Conservation (phyloP, 2,797 vertebrate species). For the Picus viridis region DNA sequence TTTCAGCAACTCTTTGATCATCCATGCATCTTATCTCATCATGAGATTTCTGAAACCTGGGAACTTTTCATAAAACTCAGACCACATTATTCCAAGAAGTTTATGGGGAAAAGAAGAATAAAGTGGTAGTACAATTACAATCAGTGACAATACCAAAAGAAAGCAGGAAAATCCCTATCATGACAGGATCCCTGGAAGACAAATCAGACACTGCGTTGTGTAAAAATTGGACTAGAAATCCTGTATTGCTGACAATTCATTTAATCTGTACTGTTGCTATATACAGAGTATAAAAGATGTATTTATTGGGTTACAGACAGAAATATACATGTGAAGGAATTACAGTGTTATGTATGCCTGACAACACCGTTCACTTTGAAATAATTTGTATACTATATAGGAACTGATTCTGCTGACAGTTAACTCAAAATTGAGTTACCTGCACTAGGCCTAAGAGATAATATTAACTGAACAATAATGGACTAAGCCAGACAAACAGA, state of each 20-base stretch:
- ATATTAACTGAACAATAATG: neutral
- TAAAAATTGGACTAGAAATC: neutral
- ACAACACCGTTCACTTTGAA: neutral
- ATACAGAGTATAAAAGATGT: neutral
- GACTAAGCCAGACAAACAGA: neutral
- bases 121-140: neutral
- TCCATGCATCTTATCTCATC: no score
- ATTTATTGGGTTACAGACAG: conserved; percentile 8
- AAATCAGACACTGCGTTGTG: neutral
- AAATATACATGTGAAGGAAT: neutral
- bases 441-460: neutral
- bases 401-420: neutral
- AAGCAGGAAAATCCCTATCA: neutral
- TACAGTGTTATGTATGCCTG: neutral
- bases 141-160: neutral
- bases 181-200: neutral
- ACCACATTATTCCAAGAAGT: conserved; percentile 4
- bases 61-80: conserved; percentile 29
- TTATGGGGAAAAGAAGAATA: neutral
- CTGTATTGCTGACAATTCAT: neutral
- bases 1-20: no score
- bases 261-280: neutral
- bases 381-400: neutral
- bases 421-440: neutral
- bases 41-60: conserved; percentile 27